Evolutionary conservation across 1,140 invertebrate species (phyloP).

Genomic region (Heliconius hewitsoni): DNA sequence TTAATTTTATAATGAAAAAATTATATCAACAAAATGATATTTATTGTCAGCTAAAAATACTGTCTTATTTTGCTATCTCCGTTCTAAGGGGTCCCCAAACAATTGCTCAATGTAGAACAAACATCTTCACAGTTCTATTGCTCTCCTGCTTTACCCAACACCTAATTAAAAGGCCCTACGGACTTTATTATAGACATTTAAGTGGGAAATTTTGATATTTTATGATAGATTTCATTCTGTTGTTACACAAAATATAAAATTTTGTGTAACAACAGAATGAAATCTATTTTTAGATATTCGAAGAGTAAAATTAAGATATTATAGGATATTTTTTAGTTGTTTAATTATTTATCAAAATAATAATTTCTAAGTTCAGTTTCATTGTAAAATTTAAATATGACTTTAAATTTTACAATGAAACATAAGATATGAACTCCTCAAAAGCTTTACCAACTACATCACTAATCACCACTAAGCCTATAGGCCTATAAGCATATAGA

Average conservation of each 20-base stretch:
- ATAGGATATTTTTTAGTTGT: too few relatives aligned
- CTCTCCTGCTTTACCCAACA: background rate
- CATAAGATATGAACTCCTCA: too few relatives aligned
- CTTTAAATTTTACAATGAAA: too few relatives aligned
- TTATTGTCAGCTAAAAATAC: slow-evolving; percentile 18
- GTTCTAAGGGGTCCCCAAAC: slow-evolving; percentile 10
- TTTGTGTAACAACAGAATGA: background rate
- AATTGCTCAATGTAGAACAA: slow-evolving; percentile 13
- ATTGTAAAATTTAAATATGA: background rate
- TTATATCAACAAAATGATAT: slow-evolving; percentile 18
- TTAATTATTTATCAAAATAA: too few relatives aligned
- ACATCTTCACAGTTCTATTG: slow-evolving; percentile 15
- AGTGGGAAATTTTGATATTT: background rate
- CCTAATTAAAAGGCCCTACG: background rate
- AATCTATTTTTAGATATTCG: background rate
- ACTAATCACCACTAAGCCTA: background rate
- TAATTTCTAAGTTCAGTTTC: background rate
- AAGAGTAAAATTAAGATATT: too few relatives aligned
- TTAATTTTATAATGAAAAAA: slow-evolving; percentile 14
- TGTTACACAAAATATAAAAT: background rate
- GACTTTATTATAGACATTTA: background rate
- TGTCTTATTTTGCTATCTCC: background rate
- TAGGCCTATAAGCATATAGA: background rate
- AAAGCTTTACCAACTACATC: too few relatives aligned
- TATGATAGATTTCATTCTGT: background rate